Conservation (phyloP, 30 jellyfish, hydroid and myxozoan species). For the Turritopsis rubra region DNA sequence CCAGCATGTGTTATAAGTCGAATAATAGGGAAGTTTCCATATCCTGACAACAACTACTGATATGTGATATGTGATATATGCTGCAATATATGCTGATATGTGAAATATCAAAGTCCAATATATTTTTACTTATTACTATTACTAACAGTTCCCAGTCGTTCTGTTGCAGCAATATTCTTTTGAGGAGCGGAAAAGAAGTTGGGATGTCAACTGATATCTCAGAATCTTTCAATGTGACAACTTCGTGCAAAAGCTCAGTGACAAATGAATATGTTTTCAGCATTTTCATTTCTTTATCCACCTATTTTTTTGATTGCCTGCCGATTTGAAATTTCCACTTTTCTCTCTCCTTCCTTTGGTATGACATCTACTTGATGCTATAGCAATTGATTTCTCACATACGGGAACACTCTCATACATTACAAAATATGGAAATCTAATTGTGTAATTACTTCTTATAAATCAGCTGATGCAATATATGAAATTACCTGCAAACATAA, state of each 20-base stretch:
- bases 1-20: conserved; percentile 11
- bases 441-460: not conserved
- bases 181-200: not conserved
- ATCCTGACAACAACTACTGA: not conserved
- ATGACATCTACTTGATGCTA: not conserved
- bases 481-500: not conserved
- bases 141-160: not conserved
- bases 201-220: not conserved
- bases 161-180: conserved; percentile 9
- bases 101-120: not conserved
- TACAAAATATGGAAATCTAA: not conserved
- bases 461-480: not conserved
- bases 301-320: conserved; percentile 11
- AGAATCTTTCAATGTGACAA: not conserved
- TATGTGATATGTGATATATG: not conserved
- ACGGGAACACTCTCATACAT: not conserved
- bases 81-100: not conserved
- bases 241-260: not conserved
- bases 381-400: not conserved
- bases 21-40: conserved; percentile 3
- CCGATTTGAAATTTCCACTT: not conserved
- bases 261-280: not conserved
- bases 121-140: not conserved
- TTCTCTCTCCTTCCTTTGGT: not conserved
- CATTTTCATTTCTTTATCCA: conserved; percentile 17